Evolutionary conservation across 2,888 invertebrate genomes (phyloP), one percentile per base, ranked within the genome.

Genomic region (Pelosia muscerda): DNA sequence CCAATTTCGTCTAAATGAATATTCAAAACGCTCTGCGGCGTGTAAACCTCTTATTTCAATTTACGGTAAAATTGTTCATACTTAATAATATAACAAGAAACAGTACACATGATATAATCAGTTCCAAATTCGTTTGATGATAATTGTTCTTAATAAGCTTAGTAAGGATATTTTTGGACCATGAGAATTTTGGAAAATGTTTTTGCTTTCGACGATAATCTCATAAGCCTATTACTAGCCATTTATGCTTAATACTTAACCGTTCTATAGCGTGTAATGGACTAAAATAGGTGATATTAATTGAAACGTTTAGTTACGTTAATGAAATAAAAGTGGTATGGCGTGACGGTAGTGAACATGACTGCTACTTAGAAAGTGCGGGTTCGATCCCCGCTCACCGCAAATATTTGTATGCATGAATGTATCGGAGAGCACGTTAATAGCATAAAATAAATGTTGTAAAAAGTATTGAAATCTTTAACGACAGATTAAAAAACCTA

Each of bases 31-130:
- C 42, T 63, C 26, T 55, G 80, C 28, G 77, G 75, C 34, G 67
- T 63, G 25, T 68, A 68, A 74, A 59, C 68, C 66, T 63, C 77
- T 79, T 66, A 77, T 69, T 77, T 72, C 68, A 69, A 79, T 77
- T 77, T 67, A 62, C 49, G 53, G 15, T 28, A 59, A 59, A 55
- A 59, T 49, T 49, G 53, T 56, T 69, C 60, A 63, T 66, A 59
- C 19, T 10, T 28, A n/a, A 49, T 61, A 26, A 61, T 28, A 10
- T 61, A 22, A 26, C 11, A 49, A 26, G 42, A 61, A 49, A 26
- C n/a, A n/a, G n/a, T 22, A 42, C 11, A n/a, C 10, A 11, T 19
- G 23, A 11, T 2, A 42, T 61, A 49, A 61, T 49, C 28, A n/a
- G 61, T 26, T 49, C 26, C 9, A 10, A 49, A n/a, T 26, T 26